A percentile compares a stretch with the other conserved stretches of the same genome.
Conservation (phyloP, 2,113 vertebrate genomes). For the Motacilla alba region DNA sequence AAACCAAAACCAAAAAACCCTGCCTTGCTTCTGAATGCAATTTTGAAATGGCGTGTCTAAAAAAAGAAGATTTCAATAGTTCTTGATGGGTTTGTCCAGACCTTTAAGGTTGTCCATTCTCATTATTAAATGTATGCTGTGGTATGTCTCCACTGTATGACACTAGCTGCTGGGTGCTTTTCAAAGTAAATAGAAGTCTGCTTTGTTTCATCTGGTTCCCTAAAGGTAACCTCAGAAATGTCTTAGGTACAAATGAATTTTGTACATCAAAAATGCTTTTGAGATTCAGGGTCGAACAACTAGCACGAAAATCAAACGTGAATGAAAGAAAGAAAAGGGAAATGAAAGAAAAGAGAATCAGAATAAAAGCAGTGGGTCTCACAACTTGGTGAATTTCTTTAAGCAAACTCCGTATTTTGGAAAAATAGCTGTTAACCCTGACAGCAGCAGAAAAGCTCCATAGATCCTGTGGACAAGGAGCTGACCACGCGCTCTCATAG, state of each 20-base stretch:
- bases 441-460: neutral
- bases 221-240: conserved; percentile 11
- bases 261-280: neutral
- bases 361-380: neutral
- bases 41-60: conserved; percentile 38
- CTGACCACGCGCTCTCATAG: neutral
- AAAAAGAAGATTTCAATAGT: conserved; percentile 48
- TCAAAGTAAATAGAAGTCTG: conserved; percentile 56
- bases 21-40: neutral
- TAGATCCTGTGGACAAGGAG: accelerated
- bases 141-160: conserved; percentile 25
- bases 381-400: conserved; percentile 8
- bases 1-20: no score
- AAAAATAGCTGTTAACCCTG: neutral
- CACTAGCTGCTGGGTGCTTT: conserved; percentile 55
- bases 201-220: conserved; percentile 49
- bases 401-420: neutral
- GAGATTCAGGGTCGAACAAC: neutral
- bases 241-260: neutral
- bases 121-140: conserved; percentile 19
- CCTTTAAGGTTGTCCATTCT: conserved; percentile 46
- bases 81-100: conserved; percentile 46
- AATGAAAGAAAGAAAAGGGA: neutral
- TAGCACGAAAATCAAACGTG: conserved; percentile 1
- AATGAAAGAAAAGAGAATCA: neutral